A percentile compares a stretch with the other conserved stretches of the same genome.
phyloP scores from a whole-genome alignment of 2,113 vertebrate genomes.

The Rhinichthys klamathensis region DNA sequence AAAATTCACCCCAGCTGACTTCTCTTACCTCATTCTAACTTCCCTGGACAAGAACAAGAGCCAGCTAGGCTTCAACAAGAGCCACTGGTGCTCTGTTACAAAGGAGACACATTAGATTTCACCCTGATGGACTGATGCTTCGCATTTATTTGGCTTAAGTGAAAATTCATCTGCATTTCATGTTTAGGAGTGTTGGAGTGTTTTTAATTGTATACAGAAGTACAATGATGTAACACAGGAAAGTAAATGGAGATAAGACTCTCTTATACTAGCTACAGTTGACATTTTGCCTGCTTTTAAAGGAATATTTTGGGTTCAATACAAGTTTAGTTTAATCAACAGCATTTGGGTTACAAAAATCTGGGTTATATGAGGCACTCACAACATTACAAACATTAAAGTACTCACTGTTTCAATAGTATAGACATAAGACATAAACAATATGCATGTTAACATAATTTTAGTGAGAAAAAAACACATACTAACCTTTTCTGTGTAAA shows the following conservation, averaged over 20 bases:
- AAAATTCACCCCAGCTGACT: constrained; percentile 36
- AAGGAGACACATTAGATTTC: constrained; percentile 7
- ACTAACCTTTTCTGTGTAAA: neutral
- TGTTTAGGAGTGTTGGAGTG: neutral
- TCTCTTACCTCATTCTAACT: constrained; percentile 31
- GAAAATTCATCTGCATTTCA: neutral
- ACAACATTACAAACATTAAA: neutral
- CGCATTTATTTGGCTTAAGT: constrained; percentile 23
- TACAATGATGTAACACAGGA: neutral
- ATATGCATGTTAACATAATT: neutral
- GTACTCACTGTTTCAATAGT: neutral
- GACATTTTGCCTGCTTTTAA: neutral
- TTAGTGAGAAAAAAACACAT: neutral
- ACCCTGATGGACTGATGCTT: neutral
- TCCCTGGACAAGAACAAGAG: neutral
- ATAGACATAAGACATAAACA: neutral
- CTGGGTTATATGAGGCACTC: neutral
- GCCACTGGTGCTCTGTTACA: neutral
- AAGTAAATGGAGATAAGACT: neutral
- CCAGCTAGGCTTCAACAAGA: neutral
- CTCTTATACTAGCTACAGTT: neutral
- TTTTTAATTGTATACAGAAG: constrained; percentile 3
- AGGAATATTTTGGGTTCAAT: neutral
- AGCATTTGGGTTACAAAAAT: neutral
- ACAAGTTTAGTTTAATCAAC: neutral